Base-by-base conservation (phyloP, 2,888 invertebrate genomes). In the Megastigmus dorsalis region DNA sequence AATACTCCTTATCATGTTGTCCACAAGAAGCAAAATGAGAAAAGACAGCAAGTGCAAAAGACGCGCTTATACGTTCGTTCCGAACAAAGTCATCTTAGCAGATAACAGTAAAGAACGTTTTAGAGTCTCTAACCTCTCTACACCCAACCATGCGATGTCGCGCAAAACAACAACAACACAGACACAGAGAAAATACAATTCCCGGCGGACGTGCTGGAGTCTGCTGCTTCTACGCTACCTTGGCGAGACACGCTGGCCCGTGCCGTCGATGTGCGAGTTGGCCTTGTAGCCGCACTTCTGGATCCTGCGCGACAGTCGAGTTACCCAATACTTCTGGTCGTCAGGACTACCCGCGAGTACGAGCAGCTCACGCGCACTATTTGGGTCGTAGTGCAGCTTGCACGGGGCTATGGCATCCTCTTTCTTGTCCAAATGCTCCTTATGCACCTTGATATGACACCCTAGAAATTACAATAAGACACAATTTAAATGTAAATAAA, bases 371-470 rank as follows among this genome's bases (percentile, higher is more conserved):
- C 97, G 95, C 84, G 98, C 97, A 86, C 93, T 93, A 83, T 94
- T 95, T 78, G 97, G 96, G 91, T 98, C 98, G 83, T 95, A 96
- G 89, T 97, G 97, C 80, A 98, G 92, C 91, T 98, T 98, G 90
- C 98, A 99, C 55, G 98, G 97, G 78, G 96, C 96, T 86, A 98
- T 93, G 77, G 93, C 92, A 88, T 95, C 95, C 86, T 94, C 94
- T 83, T 93, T 92, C 82, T 93, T 93, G 83, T 95, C 94, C 88
- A 96, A 93, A 91, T 99, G 99, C 87, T 99, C 98, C 89, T 96
- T 96, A 90, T 99, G 99, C 85, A 99, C 95, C 91, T 98, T 98
- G 88, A 97, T 95, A 86, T 96, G 95, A 90, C 98, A 99, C 80
- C 97, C 97, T 95, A 86, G 1, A 71, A 72, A 48, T 13, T 41